phyloP scores from a whole-genome alignment of 2,888 invertebrate genomes.

The Zaprionus bogoriensis region DNA sequence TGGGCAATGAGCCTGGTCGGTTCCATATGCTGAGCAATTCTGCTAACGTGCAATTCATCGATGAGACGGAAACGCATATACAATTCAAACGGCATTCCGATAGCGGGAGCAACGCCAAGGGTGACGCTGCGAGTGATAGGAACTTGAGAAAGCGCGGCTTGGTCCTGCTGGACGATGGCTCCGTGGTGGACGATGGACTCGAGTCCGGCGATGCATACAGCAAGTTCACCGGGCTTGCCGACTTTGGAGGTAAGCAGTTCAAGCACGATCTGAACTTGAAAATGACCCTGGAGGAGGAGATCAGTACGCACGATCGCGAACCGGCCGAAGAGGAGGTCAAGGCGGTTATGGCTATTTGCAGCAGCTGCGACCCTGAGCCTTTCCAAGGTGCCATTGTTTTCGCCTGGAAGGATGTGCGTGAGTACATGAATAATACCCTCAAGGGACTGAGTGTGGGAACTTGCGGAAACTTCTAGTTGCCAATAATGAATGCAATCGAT shows the following conservation, averaged over 20 bases:
- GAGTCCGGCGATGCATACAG: slow-evolving; percentile 77
- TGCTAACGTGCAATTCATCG: slow-evolving; percentile 86
- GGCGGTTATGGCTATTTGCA: slow-evolving; percentile 90
- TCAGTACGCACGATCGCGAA: slow-evolving; percentile 88
- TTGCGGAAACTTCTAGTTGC: slow-evolving; percentile 81
- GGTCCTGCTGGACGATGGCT: slow-evolving; percentile 87
- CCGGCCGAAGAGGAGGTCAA: slow-evolving; percentile 93
- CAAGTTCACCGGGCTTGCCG: slow-evolving; percentile 86
- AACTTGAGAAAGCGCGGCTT: slow-evolving; percentile 86
- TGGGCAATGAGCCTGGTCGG: slow-evolving; percentile 16
- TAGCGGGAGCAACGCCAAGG: no score
- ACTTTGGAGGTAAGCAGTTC: slow-evolving; percentile 87
- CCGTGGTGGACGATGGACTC: slow-evolving; percentile 86
- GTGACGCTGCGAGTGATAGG: slow-evolving; percentile 28
- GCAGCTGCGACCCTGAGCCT: slow-evolving; percentile 89
- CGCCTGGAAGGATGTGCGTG: slow-evolving; percentile 87
- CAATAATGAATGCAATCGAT: background rate
- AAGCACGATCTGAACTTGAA: slow-evolving; percentile 85
- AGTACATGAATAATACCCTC: slow-evolving; percentile 77
- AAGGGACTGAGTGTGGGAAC: slow-evolving; percentile 82
- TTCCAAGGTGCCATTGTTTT: slow-evolving; percentile 91
- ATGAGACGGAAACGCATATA: slow-evolving; percentile 83
- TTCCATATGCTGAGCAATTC: slow-evolving; percentile 83
- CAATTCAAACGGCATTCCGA: slow-evolving; percentile 72
- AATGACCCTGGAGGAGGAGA: slow-evolving; percentile 81